Evolutionary conservation across 1,140 invertebrate species (phyloP).

Genomic region (Drosophila lowei): DNA sequence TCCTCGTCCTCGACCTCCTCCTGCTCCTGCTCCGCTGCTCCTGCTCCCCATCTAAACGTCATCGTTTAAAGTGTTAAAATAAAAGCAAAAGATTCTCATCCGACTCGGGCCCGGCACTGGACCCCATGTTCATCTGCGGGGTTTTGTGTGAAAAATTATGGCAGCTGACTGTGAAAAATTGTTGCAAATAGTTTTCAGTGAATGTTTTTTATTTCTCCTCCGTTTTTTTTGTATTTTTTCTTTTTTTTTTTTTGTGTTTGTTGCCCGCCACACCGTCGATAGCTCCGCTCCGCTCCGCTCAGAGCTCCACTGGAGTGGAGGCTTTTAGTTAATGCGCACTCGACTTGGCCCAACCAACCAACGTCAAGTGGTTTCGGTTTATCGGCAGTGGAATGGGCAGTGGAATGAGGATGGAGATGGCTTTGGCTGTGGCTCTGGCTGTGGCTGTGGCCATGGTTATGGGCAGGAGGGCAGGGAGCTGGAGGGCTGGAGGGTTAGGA

Average conservation of each 20-base stretch:
- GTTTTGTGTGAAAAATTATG: conserved; percentile 77
- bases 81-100: conserved; percentile 51
- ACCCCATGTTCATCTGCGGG: conserved; percentile 47
- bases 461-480: neutral
- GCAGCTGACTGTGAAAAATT: conserved; percentile 80
- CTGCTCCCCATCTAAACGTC: conserved; percentile 46
- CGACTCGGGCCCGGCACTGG: conserved; percentile 5
- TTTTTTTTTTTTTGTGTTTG: neutral
- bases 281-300: neutral
- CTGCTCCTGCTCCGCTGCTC: neutral
- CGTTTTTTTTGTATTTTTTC: neutral
- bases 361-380: conserved; percentile 53
- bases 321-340: conserved; percentile 72
- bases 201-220: conserved; percentile 63
- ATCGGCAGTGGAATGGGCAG: conserved; percentile 22
- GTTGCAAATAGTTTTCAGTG: conserved; percentile 79
- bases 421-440: neutral
- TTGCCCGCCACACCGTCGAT: conserved; percentile 34
- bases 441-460: neutral
- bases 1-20: conserved; percentile 2
- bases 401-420: conserved; percentile 9
- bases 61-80: conserved; percentile 79
- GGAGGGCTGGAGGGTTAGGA: neutral
- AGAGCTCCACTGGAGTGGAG: conserved; percentile 33
- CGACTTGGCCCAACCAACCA: conserved; percentile 36